Conservation (phyloP, 2,113 vertebrate genomes). For the Varanus komodoensis region DNA sequence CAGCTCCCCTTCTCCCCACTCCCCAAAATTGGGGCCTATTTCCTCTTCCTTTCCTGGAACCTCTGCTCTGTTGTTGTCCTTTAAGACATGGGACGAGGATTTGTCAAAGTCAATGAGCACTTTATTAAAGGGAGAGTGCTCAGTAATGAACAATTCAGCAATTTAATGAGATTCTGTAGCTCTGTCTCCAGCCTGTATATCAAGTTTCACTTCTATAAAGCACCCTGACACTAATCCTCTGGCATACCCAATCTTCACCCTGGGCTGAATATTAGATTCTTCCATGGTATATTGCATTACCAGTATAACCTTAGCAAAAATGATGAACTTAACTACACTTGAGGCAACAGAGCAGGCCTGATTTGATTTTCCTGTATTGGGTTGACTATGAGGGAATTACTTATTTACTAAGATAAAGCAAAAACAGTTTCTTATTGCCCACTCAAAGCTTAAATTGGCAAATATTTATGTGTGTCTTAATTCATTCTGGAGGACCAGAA, state of each 20-base stretch:
- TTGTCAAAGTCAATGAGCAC: slow-evolving; percentile 90
- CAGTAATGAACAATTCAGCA: slow-evolving; percentile 87
- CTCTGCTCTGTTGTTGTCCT: slow-evolving; percentile 78
- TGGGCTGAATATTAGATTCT: slow-evolving; percentile 88
- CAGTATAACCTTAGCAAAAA: slow-evolving; percentile 87
- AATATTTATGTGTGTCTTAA: slow-evolving; percentile 78
- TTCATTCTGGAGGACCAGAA: slow-evolving; percentile 70
- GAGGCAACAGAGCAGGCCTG: slow-evolving; percentile 82
- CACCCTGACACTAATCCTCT: slow-evolving; percentile 88
- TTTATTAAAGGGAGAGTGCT: slow-evolving; percentile 86
- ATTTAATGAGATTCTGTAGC: slow-evolving; percentile 90
- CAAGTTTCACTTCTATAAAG: slow-evolving; percentile 88
- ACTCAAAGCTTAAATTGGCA: slow-evolving; percentile 76
- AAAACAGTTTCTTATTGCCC: slow-evolving; percentile 78
- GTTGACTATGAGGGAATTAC: slow-evolving; percentile 78
- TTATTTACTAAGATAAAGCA: slow-evolving; percentile 85
- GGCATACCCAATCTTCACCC: slow-evolving; percentile 86
- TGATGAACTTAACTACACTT: slow-evolving; percentile 86
- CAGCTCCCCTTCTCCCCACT: slow-evolving; percentile 51
- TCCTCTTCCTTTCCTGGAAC: slow-evolving; percentile 72
- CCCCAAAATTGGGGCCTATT: slow-evolving; percentile 66
- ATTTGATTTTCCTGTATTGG: slow-evolving; percentile 83
- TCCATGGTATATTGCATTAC: slow-evolving; percentile 85
- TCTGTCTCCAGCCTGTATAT: slow-evolving; percentile 87
- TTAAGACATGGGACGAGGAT: slow-evolving; percentile 80